Evolutionary conservation across 2,888 invertebrate species (phyloP), one percentile per base, ranked within the genome.

Genomic region (Mesochorus sp.): DNA sequence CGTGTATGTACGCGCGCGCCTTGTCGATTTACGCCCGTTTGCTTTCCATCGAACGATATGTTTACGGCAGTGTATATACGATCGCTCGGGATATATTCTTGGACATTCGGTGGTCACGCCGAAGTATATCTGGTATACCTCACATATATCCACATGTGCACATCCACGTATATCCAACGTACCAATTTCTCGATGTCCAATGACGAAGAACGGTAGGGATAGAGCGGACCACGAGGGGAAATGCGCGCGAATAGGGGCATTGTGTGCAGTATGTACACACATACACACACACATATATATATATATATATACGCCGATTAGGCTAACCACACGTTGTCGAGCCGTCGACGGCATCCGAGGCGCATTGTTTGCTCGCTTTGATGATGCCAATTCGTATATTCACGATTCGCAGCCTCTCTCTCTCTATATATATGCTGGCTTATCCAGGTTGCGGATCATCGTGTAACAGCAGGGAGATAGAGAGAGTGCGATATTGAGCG

Each of bases 271-370:
- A 6, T 0, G 12, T 39, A 39, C 12, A 39, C n/a, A 39, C 12
- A 3, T 47, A 47, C 21, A 14, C 28, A 39, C 14, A 26, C 19
- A 12, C 42, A 14, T 31, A 31, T 57, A 31, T 59, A 34, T 31
- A 67, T 67, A 28, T 31, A 37, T 49, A 19, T n/a, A 62, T 85
- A 86, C 87, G 87, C 88, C 88, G 90, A 90, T 90, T 90, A 90
- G 87, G 88, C 88, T 90, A 89, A 91, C 90, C 90, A 89, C 89
- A 89, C 90, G 89, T 90, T 91, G 88, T 89, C 88, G 88, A 88
- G 86, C 85, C 86, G 86, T 88, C 89, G 87, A 84, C 86, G 87
- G 88, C 87, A 88, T 88, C 85, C 88, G 85, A 79, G 49, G 59
- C 82, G 83, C 86, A 90, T 90, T 90, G 89, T 90, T 91, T 90